These are phyloP conservation scores for Dufourea novaeangliae DNA, from an alignment of 1,140 invertebrate genomes.

Conservation along the genomic window DNA sequence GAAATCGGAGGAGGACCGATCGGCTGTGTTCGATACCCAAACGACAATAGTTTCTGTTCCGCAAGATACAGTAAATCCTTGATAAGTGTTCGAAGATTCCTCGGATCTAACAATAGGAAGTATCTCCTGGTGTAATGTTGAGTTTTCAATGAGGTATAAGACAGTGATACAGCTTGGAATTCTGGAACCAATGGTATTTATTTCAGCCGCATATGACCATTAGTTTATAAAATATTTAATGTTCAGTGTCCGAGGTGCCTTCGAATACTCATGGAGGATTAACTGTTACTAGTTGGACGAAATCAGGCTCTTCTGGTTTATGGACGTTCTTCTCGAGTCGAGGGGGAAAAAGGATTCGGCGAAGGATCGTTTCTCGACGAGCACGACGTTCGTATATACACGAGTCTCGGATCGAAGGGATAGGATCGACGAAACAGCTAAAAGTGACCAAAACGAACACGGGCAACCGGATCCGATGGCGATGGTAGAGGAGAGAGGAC, in stretches of 20 bases:
- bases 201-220: no score
- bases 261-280: neutral
- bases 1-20: neutral
- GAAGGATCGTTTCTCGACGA: neutral
- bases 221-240: no score
- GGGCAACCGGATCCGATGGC: constrained; percentile 9
- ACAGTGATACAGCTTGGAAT: no score
- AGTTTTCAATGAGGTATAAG: no score
- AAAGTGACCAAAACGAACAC: constrained; percentile 22
- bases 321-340: no score
- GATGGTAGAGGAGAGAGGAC: neutral
- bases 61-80: no score
- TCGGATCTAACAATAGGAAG: no score
- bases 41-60: no score
- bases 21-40: neutral
- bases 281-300: neutral
- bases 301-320: no score
- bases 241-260: neutral
- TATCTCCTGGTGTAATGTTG: no score
- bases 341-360: neutral
- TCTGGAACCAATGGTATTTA: no score
- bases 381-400: neutral
- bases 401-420: constrained; percentile 25
- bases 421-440: constrained; percentile 29
- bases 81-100: no score